Evolutionary conservation across 92 coral and sea anemone species (phyloP), one percentile per base, ranked within the genome.

Genomic region (Porites lobata): DNA sequence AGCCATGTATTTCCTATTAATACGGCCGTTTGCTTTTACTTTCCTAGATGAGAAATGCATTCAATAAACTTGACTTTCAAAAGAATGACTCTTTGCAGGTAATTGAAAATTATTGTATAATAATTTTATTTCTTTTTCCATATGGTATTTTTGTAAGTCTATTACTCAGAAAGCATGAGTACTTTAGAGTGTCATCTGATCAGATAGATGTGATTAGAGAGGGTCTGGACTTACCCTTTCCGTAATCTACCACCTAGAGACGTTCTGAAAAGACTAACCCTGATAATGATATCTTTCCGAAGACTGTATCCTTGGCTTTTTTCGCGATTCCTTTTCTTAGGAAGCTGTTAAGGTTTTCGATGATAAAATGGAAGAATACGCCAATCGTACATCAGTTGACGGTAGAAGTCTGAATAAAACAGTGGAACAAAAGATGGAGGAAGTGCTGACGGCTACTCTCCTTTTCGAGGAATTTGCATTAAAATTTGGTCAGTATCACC

Each of bases 31-130:
- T 29, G 7, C 32, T 26, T 61, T 6, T 32, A 1, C 11, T 9
- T 8, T 79, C 9, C 8, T 19, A 79, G 84, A 43, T 79, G 62
- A 52, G 0, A 6, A 11, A 20, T 65, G 73, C 50, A 20, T 2
- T 79, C 0, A 66, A 0, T 51, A 15, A 7, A 2, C 64, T 79
- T 1, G 84, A 79, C 84, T 2, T 79, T 9, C 62, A 8, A 50
- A 65, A 50, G 14, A 65, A 79, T 2, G 29, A 65, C 32, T 79
- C 84, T 47, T 51, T 79, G 13, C 4, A 79, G 75, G 84, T 77
- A 58, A 2, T 50, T 14, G 10, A 8, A 5, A 56, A 24, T 8
- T 22, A 12, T 26, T 26, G 1, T 22, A 38, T 38, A 0, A 38
- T 38, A 38, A 38, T 38, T 38, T 4, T 38, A 38, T 38, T 38